Base-by-base conservation (phyloP, 1,140 invertebrate genomes). In the Camponotus floridanus region DNA sequence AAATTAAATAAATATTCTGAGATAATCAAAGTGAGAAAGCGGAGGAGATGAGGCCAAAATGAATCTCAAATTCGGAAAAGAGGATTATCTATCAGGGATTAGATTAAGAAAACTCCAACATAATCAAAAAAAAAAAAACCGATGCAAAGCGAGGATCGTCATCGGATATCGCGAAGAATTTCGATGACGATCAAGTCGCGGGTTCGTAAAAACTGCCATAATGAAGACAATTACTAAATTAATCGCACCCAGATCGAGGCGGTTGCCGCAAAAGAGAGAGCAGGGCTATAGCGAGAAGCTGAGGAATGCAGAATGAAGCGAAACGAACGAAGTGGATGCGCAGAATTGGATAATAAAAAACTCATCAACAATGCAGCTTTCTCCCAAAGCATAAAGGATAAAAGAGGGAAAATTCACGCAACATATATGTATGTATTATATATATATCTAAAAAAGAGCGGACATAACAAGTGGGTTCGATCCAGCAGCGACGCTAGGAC, bases 401-500 rank as follows among this genome's bases (percentile, higher is more conserved):
- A 85, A 55, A 15, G 48, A 51, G 18, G 18, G 13, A 51, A 51
- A 68, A 67, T 81, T 42, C 62, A 79, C 57, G 15, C 13, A 4
- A 51, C 4, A 51, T 51, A 18, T 18, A 48, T 26, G 26, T 45
- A 18, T 18, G 36, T 45, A 42, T 31, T 70, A 15, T 26, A 45
- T 45, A 81, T 11, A 45, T 45, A 81, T 11, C 67, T 68, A 18
- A 55, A 61, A 55, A 67, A 65, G 15, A 36, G 71, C 5, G n/a
- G 59, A 48, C 26, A 26, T 26, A 7, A 55, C 42, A 26, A 45
- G 18, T 67, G 48, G 39, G n/a, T 84, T 48, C 64, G 73, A 76
- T 57, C 59, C 31, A 64, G 88, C 83, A 89, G 18, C 88, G 42
- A 74, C 86, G 86, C 76, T 67, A 59, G 87, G 88, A 57, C 62